Evolutionary conservation across 2,797 vertebrate species (phyloP), one percentile per base, ranked within the genome.

Genomic region (Sus cebifrons): DNA sequence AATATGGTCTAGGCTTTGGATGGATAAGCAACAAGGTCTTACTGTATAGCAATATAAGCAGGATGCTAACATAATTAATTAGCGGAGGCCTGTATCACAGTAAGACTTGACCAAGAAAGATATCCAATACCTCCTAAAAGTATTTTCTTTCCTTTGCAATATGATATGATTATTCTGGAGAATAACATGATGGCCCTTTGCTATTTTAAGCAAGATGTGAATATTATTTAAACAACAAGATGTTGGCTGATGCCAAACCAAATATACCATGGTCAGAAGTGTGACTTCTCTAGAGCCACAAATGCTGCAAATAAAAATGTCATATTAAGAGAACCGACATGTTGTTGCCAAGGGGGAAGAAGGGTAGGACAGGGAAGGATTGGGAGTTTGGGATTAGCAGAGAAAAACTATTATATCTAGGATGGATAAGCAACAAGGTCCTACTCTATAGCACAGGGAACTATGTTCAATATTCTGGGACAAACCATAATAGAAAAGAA

Each of bases 181-280:
- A 93, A 92, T 73, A 29, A 70, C 17, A 6, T 49, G 82, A 93
- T 77, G 74, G 27, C n/a, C 10, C 56, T 65, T 52, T 73, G 49
- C 64, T 36, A 25, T 91, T 96, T 95, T 70, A 81, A 94, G 82
- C 29, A 95, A 86, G 44, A 64, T 91, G 62, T 82, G 44, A 93
- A 44, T 77, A 91, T 73, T 94, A 96, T 29, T 90, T 94, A 68
- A 96, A 96, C 36, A 91, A 92, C 70, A 94, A 87, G 75, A 64
- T 79, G 4, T 85, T 60, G 36, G 58, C 16, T 65, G 77, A 95
- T 60, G 81, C 62, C 95, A 97, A 93, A 17, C 18, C 58, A 91
- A 96, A 95, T 60, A 86, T 70, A 86, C 58, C 56, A 78, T 20
- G 3, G 60, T 73, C 70, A 94, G 86, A 96, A 68, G 7, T 75